Evolutionary conservation across 2,888 invertebrate genomes (phyloP).

Genomic region (Strigamia maritima): DNA sequence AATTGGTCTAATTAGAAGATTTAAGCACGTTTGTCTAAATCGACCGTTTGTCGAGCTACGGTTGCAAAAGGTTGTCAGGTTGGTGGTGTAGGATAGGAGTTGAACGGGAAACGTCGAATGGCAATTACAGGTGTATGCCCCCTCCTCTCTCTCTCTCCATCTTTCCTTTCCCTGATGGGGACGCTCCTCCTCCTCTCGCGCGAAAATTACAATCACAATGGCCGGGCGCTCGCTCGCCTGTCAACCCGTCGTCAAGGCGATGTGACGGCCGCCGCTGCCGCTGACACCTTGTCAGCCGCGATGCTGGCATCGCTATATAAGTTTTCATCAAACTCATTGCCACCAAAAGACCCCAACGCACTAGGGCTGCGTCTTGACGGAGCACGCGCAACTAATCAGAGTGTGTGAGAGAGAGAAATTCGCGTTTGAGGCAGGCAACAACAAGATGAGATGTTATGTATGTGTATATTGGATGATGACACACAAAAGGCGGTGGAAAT

Average conservation of each 20-base stretch:
- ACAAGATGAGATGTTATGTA: background rate
- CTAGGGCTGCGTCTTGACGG: slow-evolving; percentile 9
- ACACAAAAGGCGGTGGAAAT: slow-evolving; percentile 9
- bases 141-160: slow-evolving; percentile 10
- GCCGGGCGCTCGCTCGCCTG: slow-evolving; percentile 34
- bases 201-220: slow-evolving; percentile 34
- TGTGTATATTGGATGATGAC: background rate
- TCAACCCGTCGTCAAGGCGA: slow-evolving; percentile 33
- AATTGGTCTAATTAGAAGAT: slow-evolving; percentile 15
- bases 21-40: background rate
- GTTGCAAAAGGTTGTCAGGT: slow-evolving; percentile 15
- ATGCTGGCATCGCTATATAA: slow-evolving; percentile 19
- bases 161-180: slow-evolving; percentile 16
- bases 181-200: slow-evolving; percentile 17
- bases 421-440: background rate
- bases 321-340: slow-evolving; percentile 29
- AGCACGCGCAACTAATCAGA: slow-evolving; percentile 15
- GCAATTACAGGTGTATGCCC: slow-evolving; percentile 33
- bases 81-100: background rate
- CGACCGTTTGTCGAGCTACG: background rate
- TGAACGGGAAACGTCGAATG: slow-evolving; percentile 34
- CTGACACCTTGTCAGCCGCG: slow-evolving; percentile 31
- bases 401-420: slow-evolving; percentile 7
- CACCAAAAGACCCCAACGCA: slow-evolving; percentile 8
- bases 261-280: slow-evolving; percentile 31